These are phyloP conservation scores for Xestia xanthographa DNA, from an alignment of 2,888 invertebrate species.

Conservation along the genomic window DNA sequence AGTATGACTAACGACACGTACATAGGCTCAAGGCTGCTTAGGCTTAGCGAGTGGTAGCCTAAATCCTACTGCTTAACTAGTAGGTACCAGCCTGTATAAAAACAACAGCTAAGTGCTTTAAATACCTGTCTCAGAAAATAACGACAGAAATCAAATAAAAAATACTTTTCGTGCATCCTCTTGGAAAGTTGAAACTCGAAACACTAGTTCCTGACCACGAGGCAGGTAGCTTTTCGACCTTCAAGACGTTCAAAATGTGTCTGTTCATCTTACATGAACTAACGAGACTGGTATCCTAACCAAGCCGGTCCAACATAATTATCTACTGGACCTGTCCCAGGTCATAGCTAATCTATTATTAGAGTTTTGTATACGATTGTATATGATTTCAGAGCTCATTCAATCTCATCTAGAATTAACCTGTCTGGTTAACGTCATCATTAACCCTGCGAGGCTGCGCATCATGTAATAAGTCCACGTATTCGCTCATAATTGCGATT, in stretches of 20 bases:
- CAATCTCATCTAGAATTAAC: slow-evolving; percentile 18
- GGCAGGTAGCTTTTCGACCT: neutral
- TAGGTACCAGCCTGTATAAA: neutral
- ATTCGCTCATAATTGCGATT: slow-evolving; percentile 31
- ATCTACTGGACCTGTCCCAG: neutral
- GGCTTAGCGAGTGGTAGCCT: neutral
- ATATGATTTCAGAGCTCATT: slow-evolving; percentile 18
- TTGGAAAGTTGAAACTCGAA: neutral
- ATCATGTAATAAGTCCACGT: slow-evolving; percentile 4
- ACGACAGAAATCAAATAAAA: too few species aligned
- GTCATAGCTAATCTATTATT: slow-evolving; percentile 10
- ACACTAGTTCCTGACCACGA: neutral
- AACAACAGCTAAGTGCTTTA: neutral
- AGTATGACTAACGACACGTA: neutral
- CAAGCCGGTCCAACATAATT: neutral
- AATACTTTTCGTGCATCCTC: too few species aligned
- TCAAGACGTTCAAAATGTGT: neutral
- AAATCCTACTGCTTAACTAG: neutral
- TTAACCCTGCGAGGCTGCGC: neutral
- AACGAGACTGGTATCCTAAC: neutral
- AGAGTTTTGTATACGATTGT: slow-evolving; percentile 4
- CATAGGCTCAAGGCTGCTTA: neutral
- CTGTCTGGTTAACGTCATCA: slow-evolving; percentile 21
- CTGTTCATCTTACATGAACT: too few species aligned
- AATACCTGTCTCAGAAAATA: neutral